Conservation (phyloP, 2,888 invertebrate species). For the Diplazon laetatorius region DNA sequence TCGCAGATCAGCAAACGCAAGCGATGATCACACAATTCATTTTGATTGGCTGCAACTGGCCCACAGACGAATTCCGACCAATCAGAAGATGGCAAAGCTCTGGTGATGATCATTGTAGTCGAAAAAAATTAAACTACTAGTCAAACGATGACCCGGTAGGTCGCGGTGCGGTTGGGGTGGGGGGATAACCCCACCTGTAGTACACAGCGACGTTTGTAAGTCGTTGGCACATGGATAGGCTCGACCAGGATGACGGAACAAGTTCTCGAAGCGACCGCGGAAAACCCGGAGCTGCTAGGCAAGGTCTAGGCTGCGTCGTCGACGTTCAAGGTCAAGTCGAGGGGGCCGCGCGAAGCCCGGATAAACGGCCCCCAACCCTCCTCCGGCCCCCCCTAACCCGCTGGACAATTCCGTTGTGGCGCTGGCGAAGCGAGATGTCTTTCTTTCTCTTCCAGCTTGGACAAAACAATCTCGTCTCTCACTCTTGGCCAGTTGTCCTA, state of each 20-base stretch:
- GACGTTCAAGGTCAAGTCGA: slow-evolving; percentile 79
- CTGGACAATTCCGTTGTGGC: slow-evolving; percentile 55
- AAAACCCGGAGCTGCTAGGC: slow-evolving; percentile 61
- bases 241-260: not conserved
- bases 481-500: slow-evolving; percentile 14
- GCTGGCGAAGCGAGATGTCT: slow-evolving; percentile 20
- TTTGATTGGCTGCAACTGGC: no score
- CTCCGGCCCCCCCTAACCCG: slow-evolving; percentile 69
- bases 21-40: no score
- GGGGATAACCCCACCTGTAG: not conserved
- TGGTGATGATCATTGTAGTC: not conserved
- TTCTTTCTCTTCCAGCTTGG: not conserved
- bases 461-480: slow-evolving; percentile 13
- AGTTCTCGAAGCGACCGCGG: slow-evolving; percentile 19
- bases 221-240: slow-evolving; percentile 5
- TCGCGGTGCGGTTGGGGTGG: not conserved
- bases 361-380: no score
- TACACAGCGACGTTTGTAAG: slow-evolving; percentile 8
- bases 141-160: not conserved
- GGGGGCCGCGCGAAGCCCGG: slow-evolving; percentile 75
- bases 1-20: not conserved
- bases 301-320: slow-evolving; percentile 80
- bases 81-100: no score
- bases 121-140: not conserved
- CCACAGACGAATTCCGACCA: no score